These are phyloP conservation scores for Montipora capricornis DNA, from an alignment of 64 coral and sea anemone genomes.

Conservation along the genomic window DNA sequence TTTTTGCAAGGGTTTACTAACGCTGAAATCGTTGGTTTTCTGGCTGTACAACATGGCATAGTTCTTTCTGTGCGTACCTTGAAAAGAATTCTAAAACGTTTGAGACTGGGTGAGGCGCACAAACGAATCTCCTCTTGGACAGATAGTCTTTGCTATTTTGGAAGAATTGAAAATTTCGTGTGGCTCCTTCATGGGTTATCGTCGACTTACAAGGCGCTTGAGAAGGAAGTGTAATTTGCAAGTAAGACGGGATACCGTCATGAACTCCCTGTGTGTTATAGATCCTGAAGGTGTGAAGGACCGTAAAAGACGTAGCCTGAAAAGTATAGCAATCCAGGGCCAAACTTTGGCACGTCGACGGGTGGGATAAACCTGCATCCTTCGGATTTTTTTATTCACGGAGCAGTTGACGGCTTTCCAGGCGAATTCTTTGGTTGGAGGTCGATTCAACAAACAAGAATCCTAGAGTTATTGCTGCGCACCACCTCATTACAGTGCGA, in stretches of 20 bases:
- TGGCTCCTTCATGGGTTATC: no score
- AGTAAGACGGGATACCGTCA: constrained; percentile 33
- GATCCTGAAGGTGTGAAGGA: constrained; percentile 62
- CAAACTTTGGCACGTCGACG: constrained; percentile 67
- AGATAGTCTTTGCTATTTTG: no score
- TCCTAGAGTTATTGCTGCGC: neutral
- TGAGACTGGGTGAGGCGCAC: no score
- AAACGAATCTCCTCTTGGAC: no score
- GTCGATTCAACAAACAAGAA: constrained; percentile 33
- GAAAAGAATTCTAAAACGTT: no score
- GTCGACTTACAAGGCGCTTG: no score
- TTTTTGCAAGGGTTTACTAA: no score
- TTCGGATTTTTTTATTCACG: constrained; percentile 58
- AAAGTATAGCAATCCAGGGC: constrained; percentile 54
- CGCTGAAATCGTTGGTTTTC: no score
- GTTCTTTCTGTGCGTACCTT: no score
- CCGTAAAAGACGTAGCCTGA: constrained; percentile 26
- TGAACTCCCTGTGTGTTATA: constrained; percentile 40
- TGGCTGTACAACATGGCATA: no score
- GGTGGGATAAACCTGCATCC: constrained; percentile 51
- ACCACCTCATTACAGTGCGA: neutral
- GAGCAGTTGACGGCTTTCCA: constrained; percentile 40
- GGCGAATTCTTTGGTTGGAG: constrained; percentile 58
- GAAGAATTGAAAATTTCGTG: no score
- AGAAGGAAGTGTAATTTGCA: neutral